Evolutionary conservation across 2,113 vertebrate species (phyloP).

Genomic region (Ceyx margarethae): DNA sequence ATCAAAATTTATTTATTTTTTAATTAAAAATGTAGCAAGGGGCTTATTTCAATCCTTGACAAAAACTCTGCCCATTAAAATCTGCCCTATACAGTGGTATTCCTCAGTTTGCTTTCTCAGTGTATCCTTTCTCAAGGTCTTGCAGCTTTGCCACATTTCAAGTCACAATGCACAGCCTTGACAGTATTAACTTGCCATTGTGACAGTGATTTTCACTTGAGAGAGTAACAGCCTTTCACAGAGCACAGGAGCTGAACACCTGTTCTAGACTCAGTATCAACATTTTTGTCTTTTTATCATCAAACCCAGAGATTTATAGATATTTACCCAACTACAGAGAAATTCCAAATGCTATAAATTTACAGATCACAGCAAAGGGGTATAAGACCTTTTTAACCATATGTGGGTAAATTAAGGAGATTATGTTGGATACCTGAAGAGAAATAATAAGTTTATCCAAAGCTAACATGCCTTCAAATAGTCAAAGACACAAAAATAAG

Average conservation of each 20-base stretch:
- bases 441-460: neutral
- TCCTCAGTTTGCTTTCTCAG: neutral
- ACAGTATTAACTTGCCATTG: neutral
- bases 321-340: neutral
- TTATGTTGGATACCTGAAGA: neutral
- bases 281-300: neutral
- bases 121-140: constrained; percentile 15
- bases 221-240: neutral
- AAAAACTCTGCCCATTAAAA: neutral
- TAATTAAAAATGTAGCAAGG: neutral
- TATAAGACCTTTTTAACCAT: neutral
- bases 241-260: neutral
- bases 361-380: neutral
- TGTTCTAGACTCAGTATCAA: neutral
- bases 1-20: neutral
- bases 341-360: neutral
- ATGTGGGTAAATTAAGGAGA: neutral
- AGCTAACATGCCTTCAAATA: neutral
- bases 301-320: neutral
- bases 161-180: neutral
- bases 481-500: neutral
- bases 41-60: neutral
- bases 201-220: neutral
- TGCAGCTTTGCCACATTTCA: neutral
- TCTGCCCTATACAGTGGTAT: neutral